Percentiles rank a stretch among this genome's conserved stretches.
Evolutionary conservation across 2,113 vertebrate species (phyloP).

Genomic region (Xenotilapia caudafasciata): DNA sequence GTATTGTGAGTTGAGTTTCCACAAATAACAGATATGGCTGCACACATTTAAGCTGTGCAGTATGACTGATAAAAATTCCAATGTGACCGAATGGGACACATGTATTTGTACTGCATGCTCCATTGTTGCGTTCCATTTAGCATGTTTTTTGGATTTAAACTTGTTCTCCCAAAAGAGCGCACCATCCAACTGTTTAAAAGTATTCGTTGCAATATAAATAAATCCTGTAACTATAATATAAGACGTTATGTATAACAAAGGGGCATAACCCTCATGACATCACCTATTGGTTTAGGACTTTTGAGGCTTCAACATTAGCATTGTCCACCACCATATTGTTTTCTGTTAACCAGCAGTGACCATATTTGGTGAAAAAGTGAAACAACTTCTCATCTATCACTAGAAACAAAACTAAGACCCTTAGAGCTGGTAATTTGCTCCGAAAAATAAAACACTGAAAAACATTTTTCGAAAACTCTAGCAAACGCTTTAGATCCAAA

Average conservation of each 20-base stretch:
- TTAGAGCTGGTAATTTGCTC: accelerated
- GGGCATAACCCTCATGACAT: neutral
- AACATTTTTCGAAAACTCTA: neutral
- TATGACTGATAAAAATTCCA: neutral
- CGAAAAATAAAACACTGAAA: neutral
- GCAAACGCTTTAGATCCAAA: neutral
- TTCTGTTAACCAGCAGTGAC: neutral
- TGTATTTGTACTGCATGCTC: neutral
- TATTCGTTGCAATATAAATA: neutral
- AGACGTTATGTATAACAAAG: neutral
- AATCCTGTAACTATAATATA: neutral
- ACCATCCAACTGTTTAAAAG: neutral
- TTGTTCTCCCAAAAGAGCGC: neutral
- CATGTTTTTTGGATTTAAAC: neutral
- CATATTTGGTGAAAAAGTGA: neutral
- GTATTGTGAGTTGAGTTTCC: neutral
- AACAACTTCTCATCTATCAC: neutral
- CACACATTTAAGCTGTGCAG: neutral
- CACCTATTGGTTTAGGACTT: neutral
- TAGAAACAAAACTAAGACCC: neutral
- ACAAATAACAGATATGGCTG: neutral
- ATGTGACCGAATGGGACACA: accelerated
- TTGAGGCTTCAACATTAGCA: neutral
- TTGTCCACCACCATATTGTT: neutral
- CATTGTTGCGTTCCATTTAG: neutral